Evolutionary conservation across 1,140 invertebrate species (phyloP).

Genomic region (Drosophila watanabei): DNA sequence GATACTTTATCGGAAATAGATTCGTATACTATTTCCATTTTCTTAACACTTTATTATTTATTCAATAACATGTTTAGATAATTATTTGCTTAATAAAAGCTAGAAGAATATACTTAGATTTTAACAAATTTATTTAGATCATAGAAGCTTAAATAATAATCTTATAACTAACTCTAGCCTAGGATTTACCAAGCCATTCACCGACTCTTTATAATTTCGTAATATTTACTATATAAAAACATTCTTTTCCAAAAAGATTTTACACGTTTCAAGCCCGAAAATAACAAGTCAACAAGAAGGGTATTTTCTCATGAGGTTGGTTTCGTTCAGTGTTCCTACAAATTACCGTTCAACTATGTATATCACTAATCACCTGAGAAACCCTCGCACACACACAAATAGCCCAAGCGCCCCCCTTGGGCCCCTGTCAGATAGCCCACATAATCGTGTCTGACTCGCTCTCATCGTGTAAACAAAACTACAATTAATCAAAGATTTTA

Average conservation of each 20-base stretch:
- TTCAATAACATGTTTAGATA: too few relatives aligned
- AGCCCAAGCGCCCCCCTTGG: conserved; percentile 18
- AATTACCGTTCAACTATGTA: conserved; percentile 59
- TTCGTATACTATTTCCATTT: too few relatives aligned
- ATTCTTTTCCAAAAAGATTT: too few relatives aligned
- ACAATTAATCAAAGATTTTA: conserved; percentile 84
- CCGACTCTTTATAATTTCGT: neutral
- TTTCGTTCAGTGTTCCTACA: conserved; percentile 41
- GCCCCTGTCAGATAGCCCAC: conserved; percentile 40
- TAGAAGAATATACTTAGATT: too few relatives aligned
- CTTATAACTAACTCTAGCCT: neutral
- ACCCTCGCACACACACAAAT: conserved; percentile 15
- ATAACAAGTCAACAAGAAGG: neutral
- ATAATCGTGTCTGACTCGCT: conserved; percentile 59
- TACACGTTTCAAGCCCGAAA: neutral
- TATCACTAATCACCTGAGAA: conserved; percentile 62
- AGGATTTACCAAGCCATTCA: neutral
- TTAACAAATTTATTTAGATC: too few relatives aligned
- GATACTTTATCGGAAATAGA: too few relatives aligned
- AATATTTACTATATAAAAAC: neutral
- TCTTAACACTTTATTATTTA: too few relatives aligned
- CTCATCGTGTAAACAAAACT: conserved; percentile 78
- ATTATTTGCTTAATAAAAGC: too few relatives aligned
- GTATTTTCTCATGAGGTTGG: too few relatives aligned
- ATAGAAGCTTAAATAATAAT: neutral